Base-by-base conservation (phyloP, 2,113 vertebrate species). In the Centropus bengalensis region DNA sequence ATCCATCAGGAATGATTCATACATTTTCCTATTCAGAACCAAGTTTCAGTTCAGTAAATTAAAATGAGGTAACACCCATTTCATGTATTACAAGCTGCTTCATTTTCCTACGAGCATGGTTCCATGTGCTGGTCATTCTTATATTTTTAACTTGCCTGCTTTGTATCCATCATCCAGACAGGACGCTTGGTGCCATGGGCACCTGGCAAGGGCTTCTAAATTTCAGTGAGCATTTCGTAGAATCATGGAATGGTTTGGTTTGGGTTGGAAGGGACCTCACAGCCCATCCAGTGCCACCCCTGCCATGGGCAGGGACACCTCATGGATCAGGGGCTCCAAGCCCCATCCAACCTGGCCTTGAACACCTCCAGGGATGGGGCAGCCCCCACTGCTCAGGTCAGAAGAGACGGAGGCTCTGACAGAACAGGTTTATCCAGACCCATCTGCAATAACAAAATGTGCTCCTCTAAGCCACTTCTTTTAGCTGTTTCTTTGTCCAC, bases 1-100 rank as follows among this genome's bases (percentile, higher is more conserved):
- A 90, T 84, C 93, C 92, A 91, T 97, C 94, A 95, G 59, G 73
- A 94, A 33, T 79, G 58, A 96, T 96, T 95, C 95, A 94, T 74
- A 30, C 27, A 11, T 91, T 80, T 68, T 83, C 86, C 92, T 75
- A 52, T 63, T 76, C 58, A 78, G 63, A 91, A n/a, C 73, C 33
- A 85, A 62, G 86, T 78, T 86, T 45, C 69, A 66, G 14, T 76
- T 86, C 20, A 28, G 42, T 12, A 69, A 75, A 59, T n/a, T 38
- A 33, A 56, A 88, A 88, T 15, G 51, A 69, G 60, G 27, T 16
- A 21, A 8, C 54, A 3, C 8, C 12, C 14, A 5, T 62, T 60
- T n/a, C 62, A 47, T 12, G 3, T 5, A 6, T 28, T 33, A 10
- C 8, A 38, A 30, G 33, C 44, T n/a, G 24, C 49, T 16, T 9